These are phyloP conservation scores for Pristiophorus japonicus DNA, from an alignment of 2,113 vertebrate genomes.

Conservation along the genomic window DNA sequence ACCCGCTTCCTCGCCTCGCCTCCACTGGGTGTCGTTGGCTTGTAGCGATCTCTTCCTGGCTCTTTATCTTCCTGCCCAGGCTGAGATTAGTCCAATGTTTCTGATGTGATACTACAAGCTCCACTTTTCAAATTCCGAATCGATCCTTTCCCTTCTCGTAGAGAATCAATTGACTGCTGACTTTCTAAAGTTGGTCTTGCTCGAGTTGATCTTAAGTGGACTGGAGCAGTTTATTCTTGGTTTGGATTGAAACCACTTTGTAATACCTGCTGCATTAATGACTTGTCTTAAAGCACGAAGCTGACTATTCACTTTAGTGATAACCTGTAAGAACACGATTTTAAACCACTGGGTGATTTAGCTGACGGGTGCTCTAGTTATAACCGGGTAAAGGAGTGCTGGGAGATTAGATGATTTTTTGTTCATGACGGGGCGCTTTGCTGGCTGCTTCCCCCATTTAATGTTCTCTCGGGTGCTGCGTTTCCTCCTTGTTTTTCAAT, in stretches of 20 bases:
- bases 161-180: not conserved
- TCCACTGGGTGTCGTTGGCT: not conserved
- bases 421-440: not conserved
- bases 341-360: not conserved
- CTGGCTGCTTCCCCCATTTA: not conserved
- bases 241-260: not conserved
- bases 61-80: not conserved
- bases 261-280: not conserved
- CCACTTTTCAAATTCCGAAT: not conserved
- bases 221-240: not conserved
- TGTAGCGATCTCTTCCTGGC: not conserved
- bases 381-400: not conserved
- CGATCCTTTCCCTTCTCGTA: not conserved
- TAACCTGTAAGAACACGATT: not conserved
- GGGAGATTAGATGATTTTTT: not conserved
- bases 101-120: not conserved
- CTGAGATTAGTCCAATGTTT: not conserved
- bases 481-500: not conserved
- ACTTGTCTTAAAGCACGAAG: too few species aligned
- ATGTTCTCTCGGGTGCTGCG: not conserved
- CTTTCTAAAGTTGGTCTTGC: not conserved
- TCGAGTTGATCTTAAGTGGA: not conserved
- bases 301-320: not conserved
- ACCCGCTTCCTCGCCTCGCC: not conserved
- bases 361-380: not conserved